Base-by-base conservation (phyloP, 1,140 invertebrate species). In the Achatina immaculata region DNA sequence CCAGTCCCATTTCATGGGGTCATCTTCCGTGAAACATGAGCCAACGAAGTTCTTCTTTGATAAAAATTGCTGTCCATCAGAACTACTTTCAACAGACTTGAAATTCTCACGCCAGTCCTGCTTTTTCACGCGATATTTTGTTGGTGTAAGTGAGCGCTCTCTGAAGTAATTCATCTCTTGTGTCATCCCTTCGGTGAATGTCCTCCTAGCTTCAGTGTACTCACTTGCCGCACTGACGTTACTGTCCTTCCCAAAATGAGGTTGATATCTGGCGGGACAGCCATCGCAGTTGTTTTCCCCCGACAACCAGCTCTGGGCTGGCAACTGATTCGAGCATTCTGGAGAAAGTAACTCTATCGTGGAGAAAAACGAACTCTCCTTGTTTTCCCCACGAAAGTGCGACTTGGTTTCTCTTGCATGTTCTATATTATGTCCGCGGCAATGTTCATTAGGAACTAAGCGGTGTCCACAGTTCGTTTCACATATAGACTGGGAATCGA, bases 81-180 rank as follows among this genome's bases (percentile, higher is more conserved):
- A 24, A 68, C 4, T 4, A 2, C 66, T 68, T 2, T 40, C 6
- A 6, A 4, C 24, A n/a, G 9, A 19, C n/a, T 34, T 51, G 19
- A 19, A 0, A 16, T 48, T 43, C 16, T 19, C 6, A n/a, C 68
- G 11, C 19, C 1, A 4, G n/a, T 69, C 2, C 36, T 69, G 36
- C 11, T 73, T 48, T 28, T 34, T n/a, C 28, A 31, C n/a, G 71
- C 71, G 71, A 51, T 28, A 73, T 45, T 73, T 73, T n/a, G 71
- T 73, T 45, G 71, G 71, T 16, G 71, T 73, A 2, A 73, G 71
- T 45, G 71, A 48, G 38, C 43, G 19, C 7, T 73, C 71, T 73
- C 42, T 24, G 34, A 73, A 73, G 21, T 73, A 45, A 24, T 48
- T 28, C 28, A 51, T 11, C 11, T 34, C n/a, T 34, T 16, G 24